Percentiles rank a stretch among this genome's conserved stretches.
Evolutionary conservation across 2,113 vertebrate species (phyloP).

Genomic region (Pedionomus torquatus): DNA sequence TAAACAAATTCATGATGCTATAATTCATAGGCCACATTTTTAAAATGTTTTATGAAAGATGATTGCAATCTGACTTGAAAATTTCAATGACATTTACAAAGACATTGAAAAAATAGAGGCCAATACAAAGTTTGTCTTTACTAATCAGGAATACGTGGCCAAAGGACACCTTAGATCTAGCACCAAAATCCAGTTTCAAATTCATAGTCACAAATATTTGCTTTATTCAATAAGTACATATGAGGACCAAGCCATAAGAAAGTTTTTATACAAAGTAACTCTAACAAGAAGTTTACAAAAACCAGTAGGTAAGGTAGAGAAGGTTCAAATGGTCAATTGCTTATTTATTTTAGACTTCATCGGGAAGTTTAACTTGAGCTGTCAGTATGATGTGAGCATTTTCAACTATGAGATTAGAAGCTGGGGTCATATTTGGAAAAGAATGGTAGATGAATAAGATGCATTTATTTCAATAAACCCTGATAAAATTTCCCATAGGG

Average conservation of each 20-base stretch:
- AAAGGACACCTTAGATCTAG: background rate
- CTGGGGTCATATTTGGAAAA: background rate
- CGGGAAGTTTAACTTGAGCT: background rate
- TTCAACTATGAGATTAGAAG: background rate
- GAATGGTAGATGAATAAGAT: background rate
- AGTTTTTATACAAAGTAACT: background rate
- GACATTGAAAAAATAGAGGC: background rate
- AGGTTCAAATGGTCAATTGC: background rate
- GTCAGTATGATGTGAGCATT: background rate
- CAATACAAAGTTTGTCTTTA: background rate
- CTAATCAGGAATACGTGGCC: background rate
- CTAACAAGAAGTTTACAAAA: background rate
- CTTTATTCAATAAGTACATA: background rate
- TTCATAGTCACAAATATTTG: background rate
- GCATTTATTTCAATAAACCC: background rate
- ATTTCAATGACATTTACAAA: rapidly evolving
- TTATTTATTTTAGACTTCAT: background rate
- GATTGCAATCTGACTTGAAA: background rate
- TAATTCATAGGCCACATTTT: background rate
- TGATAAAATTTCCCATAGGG: background rate
- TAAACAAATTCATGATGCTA: background rate
- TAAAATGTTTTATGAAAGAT: background rate
- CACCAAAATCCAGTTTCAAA: background rate
- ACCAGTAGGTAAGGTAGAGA: background rate
- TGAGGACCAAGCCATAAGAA: background rate